These are phyloP conservation scores for Tokudaia muenninki DNA, from an alignment of 2,797 vertebrate species.

Conservation along the genomic window DNA sequence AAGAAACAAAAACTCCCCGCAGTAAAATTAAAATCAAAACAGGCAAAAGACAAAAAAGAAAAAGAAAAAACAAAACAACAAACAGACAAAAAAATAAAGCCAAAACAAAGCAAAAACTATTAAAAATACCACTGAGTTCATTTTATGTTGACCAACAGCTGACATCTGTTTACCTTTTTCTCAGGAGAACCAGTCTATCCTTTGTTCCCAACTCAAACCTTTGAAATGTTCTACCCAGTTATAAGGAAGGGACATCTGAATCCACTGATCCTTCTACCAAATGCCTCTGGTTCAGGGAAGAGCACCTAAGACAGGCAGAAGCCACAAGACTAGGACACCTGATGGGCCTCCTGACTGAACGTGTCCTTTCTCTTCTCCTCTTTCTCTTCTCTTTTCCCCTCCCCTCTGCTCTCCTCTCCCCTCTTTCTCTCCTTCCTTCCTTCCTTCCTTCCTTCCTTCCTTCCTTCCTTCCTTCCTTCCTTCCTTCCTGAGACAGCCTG, in stretches of 20 bases:
- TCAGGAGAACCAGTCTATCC: not conserved
- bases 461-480: no score
- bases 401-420: rapidly evolving
- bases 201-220: not conserved
- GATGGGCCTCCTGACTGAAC: not conserved
- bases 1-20: not conserved
- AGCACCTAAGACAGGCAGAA: not conserved
- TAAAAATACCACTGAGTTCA: not conserved
- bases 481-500: not conserved
- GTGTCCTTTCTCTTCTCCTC: rapidly evolving
- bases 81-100: not conserved
- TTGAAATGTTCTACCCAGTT: not conserved
- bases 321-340: not conserved
- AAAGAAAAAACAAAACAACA: not conserved
- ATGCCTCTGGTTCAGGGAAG: slow-evolving; percentile 15
- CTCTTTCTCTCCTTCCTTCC: rapidly evolving
- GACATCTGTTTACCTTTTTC: not conserved
- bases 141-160: not conserved
- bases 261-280: not conserved
- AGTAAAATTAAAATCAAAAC: not conserved
- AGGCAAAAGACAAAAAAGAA: not conserved
- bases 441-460: rapidly evolving
- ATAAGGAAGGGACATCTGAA: not conserved
- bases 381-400: rapidly evolving
- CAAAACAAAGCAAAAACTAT: not conserved